A percentile compares a stretch with the other conserved stretches of the same genome.
These are phyloP conservation scores for Gymnarchus niloticus DNA, from an alignment of 2,113 vertebrate species.

Conservation along the genomic window DNA sequence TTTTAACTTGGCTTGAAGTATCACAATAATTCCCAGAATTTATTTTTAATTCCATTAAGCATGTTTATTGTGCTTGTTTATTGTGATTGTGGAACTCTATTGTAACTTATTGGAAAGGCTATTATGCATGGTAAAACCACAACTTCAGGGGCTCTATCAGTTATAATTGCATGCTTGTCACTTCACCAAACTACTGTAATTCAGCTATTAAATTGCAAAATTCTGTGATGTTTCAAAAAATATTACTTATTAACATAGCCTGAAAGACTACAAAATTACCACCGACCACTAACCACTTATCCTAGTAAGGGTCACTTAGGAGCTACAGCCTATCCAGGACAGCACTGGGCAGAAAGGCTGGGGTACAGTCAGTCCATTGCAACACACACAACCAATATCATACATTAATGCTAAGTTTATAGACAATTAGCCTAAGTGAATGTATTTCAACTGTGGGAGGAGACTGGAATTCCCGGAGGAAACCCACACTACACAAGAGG, in stretches of 20 bases:
- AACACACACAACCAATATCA: too few species aligned
- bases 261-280: background rate
- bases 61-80: constrained; percentile 7
- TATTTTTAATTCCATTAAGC: background rate
- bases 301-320: too few species aligned
- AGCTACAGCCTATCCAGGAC: too few species aligned
- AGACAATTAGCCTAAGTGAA: too few species aligned
- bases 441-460: too few species aligned
- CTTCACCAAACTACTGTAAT: background rate
- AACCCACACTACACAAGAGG: too few species aligned
- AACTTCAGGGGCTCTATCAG: background rate
- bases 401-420: too few species aligned
- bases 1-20: background rate
- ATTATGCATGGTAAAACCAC: background rate
- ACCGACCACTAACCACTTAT: too few species aligned
- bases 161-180: background rate
- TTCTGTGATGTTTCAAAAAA: background rate
- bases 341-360: too few species aligned
- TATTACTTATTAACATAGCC: background rate
- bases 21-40: background rate
- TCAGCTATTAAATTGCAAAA: background rate
- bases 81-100: background rate
- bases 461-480: too few species aligned
- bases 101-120: background rate
- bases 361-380: too few species aligned